Percentiles rank a stretch among this genome's conserved stretches.
These are phyloP conservation scores for Axis porcinus DNA, from an alignment of 2,113 vertebrate species.

Conservation along the genomic window DNA sequence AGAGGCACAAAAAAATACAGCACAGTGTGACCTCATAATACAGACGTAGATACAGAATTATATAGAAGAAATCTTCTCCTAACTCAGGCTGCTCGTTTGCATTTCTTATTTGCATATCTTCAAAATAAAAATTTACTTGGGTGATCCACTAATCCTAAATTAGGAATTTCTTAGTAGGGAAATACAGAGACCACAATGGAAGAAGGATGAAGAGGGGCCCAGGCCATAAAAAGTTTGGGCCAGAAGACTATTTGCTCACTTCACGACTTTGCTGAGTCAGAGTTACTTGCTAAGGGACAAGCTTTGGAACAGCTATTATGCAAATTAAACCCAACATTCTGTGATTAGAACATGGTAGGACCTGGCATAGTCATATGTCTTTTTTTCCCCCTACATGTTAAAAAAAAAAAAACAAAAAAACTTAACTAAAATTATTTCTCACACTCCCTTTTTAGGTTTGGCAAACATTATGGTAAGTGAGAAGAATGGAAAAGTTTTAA, in stretches of 20 bases:
- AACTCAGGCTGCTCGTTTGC: background rate
- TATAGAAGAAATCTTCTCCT: background rate
- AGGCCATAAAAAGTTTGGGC: background rate
- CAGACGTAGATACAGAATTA: background rate
- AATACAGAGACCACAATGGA: background rate
- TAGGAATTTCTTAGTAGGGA: background rate
- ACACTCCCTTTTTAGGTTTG: slow-evolving; percentile 19
- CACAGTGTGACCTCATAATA: background rate
- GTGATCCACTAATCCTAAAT: background rate
- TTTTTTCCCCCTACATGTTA: background rate
- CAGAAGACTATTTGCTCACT: background rate
- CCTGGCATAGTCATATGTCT: background rate
- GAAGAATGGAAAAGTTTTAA: background rate
- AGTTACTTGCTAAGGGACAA: background rate
- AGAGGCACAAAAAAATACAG: background rate
- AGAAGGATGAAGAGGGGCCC: background rate
- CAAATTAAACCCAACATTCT: background rate
- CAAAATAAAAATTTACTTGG: background rate
- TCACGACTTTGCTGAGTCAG: background rate
- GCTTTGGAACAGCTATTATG: background rate
- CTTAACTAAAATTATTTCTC: slow-evolving; percentile 24
- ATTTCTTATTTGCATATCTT: background rate
- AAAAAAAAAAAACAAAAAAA: background rate
- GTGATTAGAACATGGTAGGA: background rate
- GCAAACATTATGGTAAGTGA: background rate